Evolutionary conservation across 1,140 invertebrate genomes (phyloP).

Genomic region (Idris sp.): DNA sequence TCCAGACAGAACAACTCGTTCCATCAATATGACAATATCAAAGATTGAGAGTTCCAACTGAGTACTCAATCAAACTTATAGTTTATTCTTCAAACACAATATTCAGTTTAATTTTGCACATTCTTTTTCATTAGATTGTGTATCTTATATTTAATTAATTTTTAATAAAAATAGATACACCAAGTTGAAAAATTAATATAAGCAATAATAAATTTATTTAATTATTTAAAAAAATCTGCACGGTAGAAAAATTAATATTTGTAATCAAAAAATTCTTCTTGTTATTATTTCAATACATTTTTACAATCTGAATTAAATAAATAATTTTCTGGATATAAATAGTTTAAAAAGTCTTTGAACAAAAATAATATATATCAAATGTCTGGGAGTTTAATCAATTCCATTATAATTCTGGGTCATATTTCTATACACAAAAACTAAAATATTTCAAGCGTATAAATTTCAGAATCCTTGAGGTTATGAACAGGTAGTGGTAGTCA

Average conservation of each 20-base stretch:
- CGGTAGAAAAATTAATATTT: too few species aligned
- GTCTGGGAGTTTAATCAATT: conserved; percentile 9
- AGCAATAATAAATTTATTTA: too few species aligned
- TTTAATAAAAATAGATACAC: too few species aligned
- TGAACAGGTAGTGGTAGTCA: conserved; percentile 37
- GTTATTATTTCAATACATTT: too few species aligned
- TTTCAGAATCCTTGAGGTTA: conserved; percentile 26
- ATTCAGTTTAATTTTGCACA: conserved; percentile 31
- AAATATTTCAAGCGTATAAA: conserved; percentile 37
- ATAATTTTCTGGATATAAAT: too few species aligned
- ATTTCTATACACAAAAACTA: conserved; percentile 17
- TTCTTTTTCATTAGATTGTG: conserved; percentile 26
- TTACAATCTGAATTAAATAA: too few species aligned
- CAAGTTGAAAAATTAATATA: too few species aligned
- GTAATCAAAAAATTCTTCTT: too few species aligned
- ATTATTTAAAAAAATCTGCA: too few species aligned
- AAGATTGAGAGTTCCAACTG: conserved; percentile 54
- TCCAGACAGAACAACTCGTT: conserved; percentile 55
- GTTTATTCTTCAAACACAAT: conserved; percentile 23
- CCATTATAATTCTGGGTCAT: conserved; percentile 8
- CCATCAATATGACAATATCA: conserved; percentile 64
- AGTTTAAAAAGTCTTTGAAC: background rate
- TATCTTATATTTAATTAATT: too few species aligned
- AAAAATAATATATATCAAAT: conserved; percentile 23
- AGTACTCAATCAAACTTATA: conserved; percentile 49